Evolutionary conservation across 2,797 vertebrate species (phyloP).

Genomic region (Paguma larvata): DNA sequence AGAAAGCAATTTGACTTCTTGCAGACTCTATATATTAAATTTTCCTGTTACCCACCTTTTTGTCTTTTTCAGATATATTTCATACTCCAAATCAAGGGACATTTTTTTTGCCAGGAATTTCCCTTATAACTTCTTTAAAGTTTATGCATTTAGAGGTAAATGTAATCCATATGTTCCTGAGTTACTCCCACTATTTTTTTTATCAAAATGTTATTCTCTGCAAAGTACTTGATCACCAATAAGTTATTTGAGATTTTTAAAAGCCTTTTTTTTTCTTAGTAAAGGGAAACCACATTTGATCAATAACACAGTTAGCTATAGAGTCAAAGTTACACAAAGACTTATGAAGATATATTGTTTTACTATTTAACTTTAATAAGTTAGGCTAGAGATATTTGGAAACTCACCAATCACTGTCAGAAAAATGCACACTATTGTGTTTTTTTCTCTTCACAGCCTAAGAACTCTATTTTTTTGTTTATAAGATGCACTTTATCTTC

Average conservation of each 20-base stretch:
- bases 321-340: constrained; percentile 66
- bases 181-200: constrained; percentile 62
- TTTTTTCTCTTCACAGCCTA: not conserved
- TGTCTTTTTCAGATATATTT: constrained; percentile 64
- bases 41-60: constrained; percentile 17
- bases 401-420: constrained; percentile 78
- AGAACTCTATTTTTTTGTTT: constrained; percentile 72
- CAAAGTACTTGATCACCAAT: constrained; percentile 18
- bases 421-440: constrained; percentile 49
- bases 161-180: constrained; percentile 60
- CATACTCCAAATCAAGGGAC: constrained; percentile 29
- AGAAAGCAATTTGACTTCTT: constrained; percentile 33
- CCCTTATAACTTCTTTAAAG: constrained; percentile 45
- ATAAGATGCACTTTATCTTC: constrained; percentile 63
- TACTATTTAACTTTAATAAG: constrained; percentile 77
- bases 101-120: constrained; percentile 71
- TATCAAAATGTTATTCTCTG: constrained; percentile 45
- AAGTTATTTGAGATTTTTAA: constrained; percentile 71
- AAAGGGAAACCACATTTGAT: constrained; percentile 73
- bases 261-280: constrained; percentile 51
- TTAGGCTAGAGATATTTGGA: constrained; percentile 64
- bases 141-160: constrained; percentile 54
- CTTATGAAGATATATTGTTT: constrained; percentile 79
- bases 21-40: not conserved
- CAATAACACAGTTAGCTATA: constrained; percentile 74